phyloP scores from a whole-genome alignment of 2,888 invertebrate species.

The Hyles lineata region DNA sequence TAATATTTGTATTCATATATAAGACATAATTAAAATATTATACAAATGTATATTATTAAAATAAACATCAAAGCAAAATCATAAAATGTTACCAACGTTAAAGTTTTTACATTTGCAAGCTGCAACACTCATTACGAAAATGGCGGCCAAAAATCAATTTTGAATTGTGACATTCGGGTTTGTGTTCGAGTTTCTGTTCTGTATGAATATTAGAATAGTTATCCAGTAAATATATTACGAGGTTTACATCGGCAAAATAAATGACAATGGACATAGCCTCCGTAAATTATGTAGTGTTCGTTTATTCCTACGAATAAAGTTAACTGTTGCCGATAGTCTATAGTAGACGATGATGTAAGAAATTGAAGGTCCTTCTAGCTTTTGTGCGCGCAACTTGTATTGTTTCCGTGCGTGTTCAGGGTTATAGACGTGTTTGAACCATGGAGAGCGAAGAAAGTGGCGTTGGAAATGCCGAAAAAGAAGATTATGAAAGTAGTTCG shows the following conservation, averaged over 20 bases:
- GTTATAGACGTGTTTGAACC: slow-evolving; percentile 36
- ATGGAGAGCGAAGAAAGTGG: slow-evolving; percentile 74
- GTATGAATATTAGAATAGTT: slow-evolving; percentile 45
- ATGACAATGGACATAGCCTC: neutral
- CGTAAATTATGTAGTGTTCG: neutral
- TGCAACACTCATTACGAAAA: slow-evolving; percentile 51
- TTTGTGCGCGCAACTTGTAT: slow-evolving; percentile 59
- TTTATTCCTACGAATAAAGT: neutral
- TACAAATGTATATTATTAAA: no score
- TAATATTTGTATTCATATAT: no score
- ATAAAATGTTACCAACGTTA: neutral
- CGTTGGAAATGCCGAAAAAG: slow-evolving; percentile 67
- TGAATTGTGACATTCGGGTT: slow-evolving; percentile 65
- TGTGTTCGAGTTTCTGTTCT: slow-evolving; percentile 35
- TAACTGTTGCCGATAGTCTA: slow-evolving; percentile 44
- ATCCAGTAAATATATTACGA: neutral
- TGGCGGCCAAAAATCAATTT: slow-evolving; percentile 84
- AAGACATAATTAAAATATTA: no score
- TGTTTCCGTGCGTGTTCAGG: slow-evolving; percentile 49
- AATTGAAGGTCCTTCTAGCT: slow-evolving; percentile 62
- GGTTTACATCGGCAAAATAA: neutral
- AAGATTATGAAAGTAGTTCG: slow-evolving; percentile 74
- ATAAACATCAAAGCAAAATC: no score
- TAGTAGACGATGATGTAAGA: slow-evolving; percentile 82
- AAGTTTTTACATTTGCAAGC: slow-evolving; percentile 31